These are phyloP conservation scores for Brachyistius frenatus DNA, from an alignment of 2,113 vertebrate genomes.

Conservation along the genomic window DNA sequence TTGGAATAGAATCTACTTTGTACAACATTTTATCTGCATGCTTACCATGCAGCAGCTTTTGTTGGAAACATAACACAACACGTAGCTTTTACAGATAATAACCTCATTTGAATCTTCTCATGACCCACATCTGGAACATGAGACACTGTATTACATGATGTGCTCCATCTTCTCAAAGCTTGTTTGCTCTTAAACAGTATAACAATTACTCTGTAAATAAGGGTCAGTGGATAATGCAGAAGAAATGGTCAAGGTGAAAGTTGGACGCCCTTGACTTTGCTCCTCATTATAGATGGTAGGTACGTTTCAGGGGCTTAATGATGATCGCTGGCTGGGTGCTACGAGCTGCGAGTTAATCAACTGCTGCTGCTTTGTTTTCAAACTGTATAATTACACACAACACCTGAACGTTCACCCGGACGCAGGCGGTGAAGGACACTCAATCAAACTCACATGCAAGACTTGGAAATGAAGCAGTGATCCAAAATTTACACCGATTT, in stretches of 20 bases:
- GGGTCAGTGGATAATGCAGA: constrained; percentile 67
- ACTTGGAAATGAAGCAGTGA: constrained; percentile 26
- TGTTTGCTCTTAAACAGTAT: constrained; percentile 37
- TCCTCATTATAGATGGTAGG: constrained; percentile 55
- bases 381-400: constrained; percentile 54
- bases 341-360: constrained; percentile 60
- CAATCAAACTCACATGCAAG: background rate
- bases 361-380: constrained; percentile 66
- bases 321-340: constrained; percentile 37
- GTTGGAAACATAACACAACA: background rate
- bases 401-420: constrained; percentile 13
- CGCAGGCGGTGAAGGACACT: constrained; percentile 32
- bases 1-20: background rate
- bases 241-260: constrained; percentile 48
- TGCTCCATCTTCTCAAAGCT: constrained; percentile 3
- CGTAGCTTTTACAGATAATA: constrained; percentile 27
- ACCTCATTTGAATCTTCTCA: constrained; percentile 24
- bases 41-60: background rate
- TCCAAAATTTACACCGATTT: constrained; percentile 24
- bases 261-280: constrained; percentile 45
- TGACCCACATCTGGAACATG: constrained; percentile 10
- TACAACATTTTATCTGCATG: constrained; percentile 31
- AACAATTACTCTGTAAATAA: constrained; percentile 23
- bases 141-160: constrained; percentile 22
- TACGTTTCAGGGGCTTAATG: constrained; percentile 42